These are phyloP conservation scores for Saguinus imperator DNA, from an alignment of 2,113 vertebrate genomes.

Conservation along the genomic window DNA sequence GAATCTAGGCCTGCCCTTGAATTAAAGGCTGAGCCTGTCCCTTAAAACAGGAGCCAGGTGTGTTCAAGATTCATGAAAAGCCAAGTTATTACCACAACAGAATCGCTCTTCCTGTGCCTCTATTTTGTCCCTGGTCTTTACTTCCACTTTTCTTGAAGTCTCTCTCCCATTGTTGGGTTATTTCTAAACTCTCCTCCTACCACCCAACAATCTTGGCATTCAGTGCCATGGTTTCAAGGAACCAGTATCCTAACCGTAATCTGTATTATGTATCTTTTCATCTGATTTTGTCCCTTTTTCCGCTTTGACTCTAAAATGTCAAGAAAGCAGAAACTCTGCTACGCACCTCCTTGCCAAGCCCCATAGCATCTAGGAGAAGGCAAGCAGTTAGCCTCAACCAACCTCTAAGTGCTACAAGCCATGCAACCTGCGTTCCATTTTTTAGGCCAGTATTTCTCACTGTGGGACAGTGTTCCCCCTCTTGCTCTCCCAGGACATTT, in stretches of 20 bases:
- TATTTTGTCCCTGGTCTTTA: not conserved
- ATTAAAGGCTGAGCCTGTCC: not conserved
- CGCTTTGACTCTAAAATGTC: not conserved
- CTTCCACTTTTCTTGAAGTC: not conserved
- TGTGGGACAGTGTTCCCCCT: not conserved
- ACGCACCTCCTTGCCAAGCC: not conserved
- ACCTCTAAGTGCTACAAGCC: not conserved
- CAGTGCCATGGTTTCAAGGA: not conserved
- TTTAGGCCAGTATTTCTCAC: not conserved
- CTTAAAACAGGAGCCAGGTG: not conserved
- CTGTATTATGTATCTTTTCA: not conserved
- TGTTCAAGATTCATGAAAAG: not conserved
- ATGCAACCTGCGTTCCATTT: not conserved
- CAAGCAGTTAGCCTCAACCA: not conserved
- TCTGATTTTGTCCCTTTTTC: constrained; percentile 18
- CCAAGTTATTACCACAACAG: not conserved
- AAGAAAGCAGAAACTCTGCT: not conserved
- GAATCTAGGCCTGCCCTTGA: not conserved
- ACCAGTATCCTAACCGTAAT: not conserved
- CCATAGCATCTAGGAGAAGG: not conserved
- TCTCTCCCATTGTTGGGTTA: not conserved
- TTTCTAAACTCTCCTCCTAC: not conserved
- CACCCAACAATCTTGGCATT: not conserved
- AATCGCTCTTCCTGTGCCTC: not conserved
- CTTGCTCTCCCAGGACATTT: not conserved